Percentiles rank a stretch among this genome's conserved stretches.
Evolutionary conservation across 1,140 invertebrate species (phyloP).

Genomic region (Penaeus indicus): DNA sequence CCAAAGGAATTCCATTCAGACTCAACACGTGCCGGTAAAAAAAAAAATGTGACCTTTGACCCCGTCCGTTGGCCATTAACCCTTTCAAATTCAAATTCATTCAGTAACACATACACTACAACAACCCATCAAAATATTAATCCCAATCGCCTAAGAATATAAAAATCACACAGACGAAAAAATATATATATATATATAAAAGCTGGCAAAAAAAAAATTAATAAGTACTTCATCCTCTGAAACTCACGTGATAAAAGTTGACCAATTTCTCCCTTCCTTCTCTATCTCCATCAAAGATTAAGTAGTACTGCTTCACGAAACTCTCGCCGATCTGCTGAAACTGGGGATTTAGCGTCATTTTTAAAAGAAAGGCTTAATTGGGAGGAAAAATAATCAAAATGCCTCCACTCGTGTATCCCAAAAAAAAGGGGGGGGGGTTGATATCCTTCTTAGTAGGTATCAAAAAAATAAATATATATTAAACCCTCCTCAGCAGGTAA

Average conservation of each 20-base stretch:
- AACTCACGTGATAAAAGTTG: slow-evolving; percentile 92
- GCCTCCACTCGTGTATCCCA: no score
- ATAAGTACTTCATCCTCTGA: background rate
- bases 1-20: background rate
- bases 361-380: slow-evolving; percentile 15
- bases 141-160: no score
- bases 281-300: slow-evolving; percentile 86
- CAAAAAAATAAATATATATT: no score
- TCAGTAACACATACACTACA: no score
- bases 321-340: slow-evolving; percentile 93
- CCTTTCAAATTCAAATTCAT: background rate
- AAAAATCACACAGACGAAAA: no score
- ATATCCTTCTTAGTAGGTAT: no score
- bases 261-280: slow-evolving; percentile 83
- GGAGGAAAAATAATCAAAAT: no score
- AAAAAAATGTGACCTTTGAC: slow-evolving; percentile 36
- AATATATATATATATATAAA: no score
- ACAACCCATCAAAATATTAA: no score
- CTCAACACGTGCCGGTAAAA: slow-evolving; percentile 42
- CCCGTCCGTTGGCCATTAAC: no score
- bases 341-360: slow-evolving; percentile 88
- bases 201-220: slow-evolving; percentile 17
- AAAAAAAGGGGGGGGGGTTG: no score
- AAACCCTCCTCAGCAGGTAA: no score
- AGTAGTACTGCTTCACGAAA: slow-evolving; percentile 94